Conservation (phyloP, 2,888 invertebrate species). For the Chrysolina oricalcia region DNA sequence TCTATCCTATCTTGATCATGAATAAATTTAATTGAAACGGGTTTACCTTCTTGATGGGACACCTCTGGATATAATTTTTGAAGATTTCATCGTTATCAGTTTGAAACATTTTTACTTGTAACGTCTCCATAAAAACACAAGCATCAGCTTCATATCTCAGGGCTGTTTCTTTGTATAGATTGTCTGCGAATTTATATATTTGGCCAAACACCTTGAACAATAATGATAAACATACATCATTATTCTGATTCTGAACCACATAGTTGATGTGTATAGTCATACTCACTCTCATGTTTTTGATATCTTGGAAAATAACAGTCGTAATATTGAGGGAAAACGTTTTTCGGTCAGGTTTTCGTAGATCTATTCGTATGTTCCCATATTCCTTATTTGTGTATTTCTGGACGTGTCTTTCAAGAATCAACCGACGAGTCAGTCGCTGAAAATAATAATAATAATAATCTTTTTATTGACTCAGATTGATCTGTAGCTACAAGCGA, state of each 20-base stretch:
- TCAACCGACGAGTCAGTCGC: constrained; percentile 19
- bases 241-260: neutral
- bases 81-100: constrained; percentile 8
- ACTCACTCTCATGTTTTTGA: constrained; percentile 23
- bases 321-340: constrained; percentile 34
- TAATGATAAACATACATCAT: too few species aligned
- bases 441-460: constrained; percentile 23
- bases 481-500: too few species aligned
- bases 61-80: constrained; percentile 22
- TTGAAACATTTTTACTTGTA: constrained; percentile 22
- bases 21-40: neutral
- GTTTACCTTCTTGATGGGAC: constrained; percentile 33
- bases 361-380: constrained; percentile 7
- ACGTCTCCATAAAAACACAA: constrained; percentile 21
- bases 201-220: constrained; percentile 28
- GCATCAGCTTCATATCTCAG: constrained; percentile 26
- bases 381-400: constrained; percentile 30
- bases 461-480: too few species aligned
- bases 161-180: constrained; percentile 26
- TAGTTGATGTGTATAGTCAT: neutral
- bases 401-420: constrained; percentile 24
- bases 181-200: constrained; percentile 36
- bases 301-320: neutral
- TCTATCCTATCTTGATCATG: too few species aligned
- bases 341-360: constrained; percentile 33